Evolutionary conservation across 2,888 invertebrate species (phyloP).

Genomic region (Dascillus cervinus): DNA sequence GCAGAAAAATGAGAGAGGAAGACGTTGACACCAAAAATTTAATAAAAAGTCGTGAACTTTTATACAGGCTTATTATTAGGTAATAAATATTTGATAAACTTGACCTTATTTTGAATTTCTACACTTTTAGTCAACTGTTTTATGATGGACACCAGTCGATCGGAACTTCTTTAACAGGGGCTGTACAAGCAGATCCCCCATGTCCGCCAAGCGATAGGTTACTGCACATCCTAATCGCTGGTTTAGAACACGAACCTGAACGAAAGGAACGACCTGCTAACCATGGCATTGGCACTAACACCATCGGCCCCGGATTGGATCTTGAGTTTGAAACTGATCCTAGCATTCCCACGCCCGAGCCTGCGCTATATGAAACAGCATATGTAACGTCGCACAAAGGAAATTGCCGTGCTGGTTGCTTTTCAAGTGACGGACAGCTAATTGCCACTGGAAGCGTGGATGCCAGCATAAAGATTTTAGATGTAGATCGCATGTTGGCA

Average conservation of each 20-base stretch:
- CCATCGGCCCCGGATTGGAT: conserved; percentile 68
- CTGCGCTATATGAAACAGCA: conserved; percentile 95
- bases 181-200: conserved; percentile 85
- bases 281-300: conserved; percentile 55
- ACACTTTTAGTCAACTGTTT: conserved; percentile 75
- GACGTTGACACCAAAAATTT: conserved; percentile 64
- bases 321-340: conserved; percentile 96
- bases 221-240: conserved; percentile 76
- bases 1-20: conserved; percentile 34
- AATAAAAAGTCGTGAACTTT: conserved; percentile 79
- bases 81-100: conserved; percentile 34
- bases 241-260: conserved; percentile 77
- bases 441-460: conserved; percentile 98
- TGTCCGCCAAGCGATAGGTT: conserved; percentile 95
- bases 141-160: conserved; percentile 96
- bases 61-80: conserved; percentile 92
- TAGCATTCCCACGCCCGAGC: conserved; percentile 87
- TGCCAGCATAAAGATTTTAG: conserved; percentile 97
- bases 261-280: conserved; percentile 53
- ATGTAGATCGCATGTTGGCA: conserved; percentile 98
- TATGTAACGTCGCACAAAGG: conserved; percentile 98
- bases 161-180: conserved; percentile 74
- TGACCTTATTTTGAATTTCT: conserved; percentile 2
- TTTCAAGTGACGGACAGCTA: conserved; percentile 89
- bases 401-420: conserved; percentile 91